A percentile compares a stretch with the other conserved stretches of the same genome.
Evolutionary conservation across 2,113 vertebrate species (phyloP).

Genomic region (Mystacornis crossleyi): DNA sequence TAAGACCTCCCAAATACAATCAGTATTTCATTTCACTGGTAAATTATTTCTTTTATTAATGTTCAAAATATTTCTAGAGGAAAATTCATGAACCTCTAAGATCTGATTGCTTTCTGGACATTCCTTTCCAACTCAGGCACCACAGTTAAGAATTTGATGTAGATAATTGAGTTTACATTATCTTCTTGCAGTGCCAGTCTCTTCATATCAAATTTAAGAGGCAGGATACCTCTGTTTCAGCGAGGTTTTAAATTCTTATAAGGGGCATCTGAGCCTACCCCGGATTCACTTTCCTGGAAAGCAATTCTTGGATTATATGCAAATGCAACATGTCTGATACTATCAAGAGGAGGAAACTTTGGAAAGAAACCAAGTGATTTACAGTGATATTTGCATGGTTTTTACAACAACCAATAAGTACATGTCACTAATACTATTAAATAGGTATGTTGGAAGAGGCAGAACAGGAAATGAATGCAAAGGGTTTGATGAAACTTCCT

Average conservation of each 20-base stretch:
- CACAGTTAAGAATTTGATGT: background rate
- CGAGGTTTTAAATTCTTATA: background rate
- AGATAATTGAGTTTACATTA: background rate
- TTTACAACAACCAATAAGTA: background rate
- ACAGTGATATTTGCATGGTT: background rate
- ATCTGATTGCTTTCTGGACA: background rate
- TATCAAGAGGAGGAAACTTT: background rate
- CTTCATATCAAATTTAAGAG: background rate
- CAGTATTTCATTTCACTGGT: background rate
- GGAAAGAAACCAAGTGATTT: background rate
- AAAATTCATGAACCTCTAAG: background rate
- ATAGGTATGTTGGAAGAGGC: background rate
- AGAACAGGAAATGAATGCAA: background rate
- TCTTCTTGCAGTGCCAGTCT: background rate
- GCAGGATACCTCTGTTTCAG: background rate
- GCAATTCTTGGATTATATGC: background rate
- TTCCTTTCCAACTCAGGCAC: background rate
- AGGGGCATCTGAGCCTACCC: background rate
- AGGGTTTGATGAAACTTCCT: background rate
- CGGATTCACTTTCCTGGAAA: background rate
- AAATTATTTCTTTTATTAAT: background rate
- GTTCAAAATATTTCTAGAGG: background rate
- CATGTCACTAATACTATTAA: background rate
- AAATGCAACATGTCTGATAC: background rate
- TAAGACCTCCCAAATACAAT: background rate